phyloP scores from a whole-genome alignment of 1,140 invertebrate genomes.

The Dufourea novaeangliae region DNA sequence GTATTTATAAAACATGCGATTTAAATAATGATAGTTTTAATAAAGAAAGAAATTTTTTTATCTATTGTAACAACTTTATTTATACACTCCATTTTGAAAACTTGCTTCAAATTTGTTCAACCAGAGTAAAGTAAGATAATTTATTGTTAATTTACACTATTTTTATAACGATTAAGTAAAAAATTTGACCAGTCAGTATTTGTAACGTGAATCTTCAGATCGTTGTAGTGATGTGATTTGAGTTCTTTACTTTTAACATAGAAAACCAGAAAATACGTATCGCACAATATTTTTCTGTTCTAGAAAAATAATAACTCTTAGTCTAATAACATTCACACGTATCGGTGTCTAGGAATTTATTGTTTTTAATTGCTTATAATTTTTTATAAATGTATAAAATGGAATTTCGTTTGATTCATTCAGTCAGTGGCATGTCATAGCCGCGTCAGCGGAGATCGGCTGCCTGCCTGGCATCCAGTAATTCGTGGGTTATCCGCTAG shows the following conservation, averaged over 20 bases:
- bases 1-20: conserved; percentile 10
- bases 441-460: conserved; percentile 72
- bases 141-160: too few species aligned
- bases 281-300: background rate
- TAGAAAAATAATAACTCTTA: background rate
- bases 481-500: conserved; percentile 50
- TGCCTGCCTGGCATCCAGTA: conserved; percentile 67
- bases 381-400: background rate
- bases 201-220: conserved; percentile 27
- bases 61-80: background rate
- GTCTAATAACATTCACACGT: background rate
- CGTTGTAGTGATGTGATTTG: conserved; percentile 6
- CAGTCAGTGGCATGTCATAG: conserved; percentile 67
- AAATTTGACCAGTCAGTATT: too few species aligned
- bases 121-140: too few species aligned
- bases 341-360: conserved; percentile 42
- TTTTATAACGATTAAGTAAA: too few species aligned
- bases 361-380: background rate
- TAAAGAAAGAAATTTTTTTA: conserved; percentile 1
- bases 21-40: conserved; percentile 17
- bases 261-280: too few species aligned
- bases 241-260: conserved; percentile 4
- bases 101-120: too few species aligned
- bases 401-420: conserved; percentile 37
- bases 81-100: background rate